Evolutionary conservation across 2,113 vertebrate genomes (phyloP).

Genomic region (Candoia aspera): DNA sequence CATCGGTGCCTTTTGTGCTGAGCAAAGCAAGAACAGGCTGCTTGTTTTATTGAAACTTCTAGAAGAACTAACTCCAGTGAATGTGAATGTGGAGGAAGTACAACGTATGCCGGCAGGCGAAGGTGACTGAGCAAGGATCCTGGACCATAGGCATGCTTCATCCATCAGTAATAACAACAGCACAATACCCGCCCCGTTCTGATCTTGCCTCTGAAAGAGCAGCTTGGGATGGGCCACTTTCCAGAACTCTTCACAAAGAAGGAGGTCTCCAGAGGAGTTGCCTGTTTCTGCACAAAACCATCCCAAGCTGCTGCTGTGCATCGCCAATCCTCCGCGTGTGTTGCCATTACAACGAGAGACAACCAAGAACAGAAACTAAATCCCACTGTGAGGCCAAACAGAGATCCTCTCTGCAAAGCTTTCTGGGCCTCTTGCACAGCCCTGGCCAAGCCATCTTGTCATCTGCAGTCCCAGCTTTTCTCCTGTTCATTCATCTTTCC

Average conservation of each 20-base stretch:
- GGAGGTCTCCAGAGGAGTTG: background rate
- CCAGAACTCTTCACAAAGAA: background rate
- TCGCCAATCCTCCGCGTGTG: background rate
- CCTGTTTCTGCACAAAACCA: background rate
- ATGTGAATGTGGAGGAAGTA: background rate
- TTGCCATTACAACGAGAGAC: background rate
- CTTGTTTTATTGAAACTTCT: background rate
- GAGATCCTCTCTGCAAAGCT: background rate
- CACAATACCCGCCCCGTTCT: background rate
- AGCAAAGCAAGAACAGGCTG: background rate
- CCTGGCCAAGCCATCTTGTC: background rate
- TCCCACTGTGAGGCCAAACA: too few species aligned
- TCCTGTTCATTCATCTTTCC: conserved; percentile 25
- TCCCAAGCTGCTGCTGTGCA: background rate
- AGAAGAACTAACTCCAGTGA: background rate
- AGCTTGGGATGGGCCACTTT: background rate
- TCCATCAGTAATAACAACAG: background rate
- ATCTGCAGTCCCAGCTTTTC: background rate
- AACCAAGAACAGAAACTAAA: background rate
- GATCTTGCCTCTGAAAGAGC: background rate
- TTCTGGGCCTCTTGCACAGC: background rate
- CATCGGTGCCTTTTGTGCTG: background rate
- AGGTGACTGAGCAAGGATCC: background rate
- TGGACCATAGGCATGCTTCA: background rate
- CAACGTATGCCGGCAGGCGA: background rate